Evolutionary conservation across 53 echinoderm and acorn worm species (phyloP).

Genomic region (Hippasteria phrygiana): DNA sequence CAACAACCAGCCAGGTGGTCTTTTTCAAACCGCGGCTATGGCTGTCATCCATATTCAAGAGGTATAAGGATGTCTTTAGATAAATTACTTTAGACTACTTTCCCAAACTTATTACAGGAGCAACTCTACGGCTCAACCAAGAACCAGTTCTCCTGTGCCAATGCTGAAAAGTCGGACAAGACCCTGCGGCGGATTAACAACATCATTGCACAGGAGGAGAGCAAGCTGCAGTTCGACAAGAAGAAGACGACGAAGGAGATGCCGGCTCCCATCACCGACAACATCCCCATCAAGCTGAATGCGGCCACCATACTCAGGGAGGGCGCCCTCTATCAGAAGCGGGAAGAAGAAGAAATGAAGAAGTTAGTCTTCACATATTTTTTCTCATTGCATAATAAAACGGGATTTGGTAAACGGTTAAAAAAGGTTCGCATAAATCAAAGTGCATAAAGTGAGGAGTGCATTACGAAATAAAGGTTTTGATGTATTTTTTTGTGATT

Average conservation of each 20-base stretch:
- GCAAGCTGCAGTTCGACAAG: constrained; percentile 97
- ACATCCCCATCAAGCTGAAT: constrained; percentile 93
- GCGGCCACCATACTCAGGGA: constrained; percentile 95
- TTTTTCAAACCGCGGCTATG: too few relatives aligned
- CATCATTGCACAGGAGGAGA: constrained; percentile 75
- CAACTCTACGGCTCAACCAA: constrained; percentile 87
- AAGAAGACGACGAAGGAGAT: constrained; percentile 78
- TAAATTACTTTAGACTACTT: not conserved
- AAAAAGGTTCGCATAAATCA: too few relatives aligned
- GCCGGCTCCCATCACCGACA: constrained; percentile 72
- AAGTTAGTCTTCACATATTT: constrained; percentile 64
- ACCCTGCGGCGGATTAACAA: constrained; percentile 69
- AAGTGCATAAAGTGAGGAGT: too few relatives aligned
- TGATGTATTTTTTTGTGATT: too few relatives aligned
- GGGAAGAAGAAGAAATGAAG: constrained; percentile 92
- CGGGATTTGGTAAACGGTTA: too few relatives aligned
- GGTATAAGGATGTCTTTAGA: not conserved
- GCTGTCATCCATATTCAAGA: too few relatives aligned
- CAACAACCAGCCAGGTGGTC: too few relatives aligned
- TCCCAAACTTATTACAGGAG: constrained; percentile 70
- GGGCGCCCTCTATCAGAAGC: constrained; percentile 94
- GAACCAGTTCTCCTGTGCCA: constrained; percentile 92
- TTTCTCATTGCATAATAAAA: too few relatives aligned
- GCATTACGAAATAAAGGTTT: too few relatives aligned
- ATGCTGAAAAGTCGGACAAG: constrained; percentile 90